Evolutionary conservation across 2,888 invertebrate genomes (phyloP), one percentile per base, ranked within the genome.

Genomic region (Tolmerus cingulatus): DNA sequence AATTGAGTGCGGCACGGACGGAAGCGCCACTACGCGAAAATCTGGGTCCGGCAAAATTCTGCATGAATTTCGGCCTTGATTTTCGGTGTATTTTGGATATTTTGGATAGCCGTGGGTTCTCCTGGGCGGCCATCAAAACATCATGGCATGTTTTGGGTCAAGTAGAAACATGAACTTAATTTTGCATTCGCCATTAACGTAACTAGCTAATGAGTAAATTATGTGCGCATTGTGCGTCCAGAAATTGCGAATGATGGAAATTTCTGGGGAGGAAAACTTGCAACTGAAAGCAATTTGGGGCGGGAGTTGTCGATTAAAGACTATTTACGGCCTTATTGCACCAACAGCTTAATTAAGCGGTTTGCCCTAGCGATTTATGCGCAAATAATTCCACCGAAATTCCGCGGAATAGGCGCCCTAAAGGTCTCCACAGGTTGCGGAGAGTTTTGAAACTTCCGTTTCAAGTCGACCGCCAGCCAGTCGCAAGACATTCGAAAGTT

Each of bases 121-220:
- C 8, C 66, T 14, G 19, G 55, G 30, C 51, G 14, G n/a, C 55
- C 51, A 79, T 27, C 23, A 79, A 43, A 78, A 40, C 23, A 78
- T 23, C 43, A 78, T 79, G 46, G 79, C 79, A 16, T 79, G 55
- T 51, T 79, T 79, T 79, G n/a, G 30, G 79, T 51, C 46, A 51
- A 51, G 30, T 51, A 30, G 79, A 40, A 78, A 37, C 43, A 16
- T 79, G 51, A 79, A 79, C 51, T 79, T 79, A 79, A 79, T 79
- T 79, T 51, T 27, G 51, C 27, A 46, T 51, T 51, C 79, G 23
- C 51, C 79, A 46, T 79, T 27, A 46, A 51, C 51, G 27, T 14
- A 51, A 51, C 78, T 40, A 23, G 23, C 78, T 78, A 78, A 78
- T 43, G 51, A 27, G 79, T 79, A 79, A 79, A 51, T 79, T 51